A percentile compares a stretch with the other conserved stretches of the same genome.
These are phyloP conservation scores for Baronia brevicornis DNA, from an alignment of 2,888 invertebrate genomes.

Conservation along the genomic window DNA sequence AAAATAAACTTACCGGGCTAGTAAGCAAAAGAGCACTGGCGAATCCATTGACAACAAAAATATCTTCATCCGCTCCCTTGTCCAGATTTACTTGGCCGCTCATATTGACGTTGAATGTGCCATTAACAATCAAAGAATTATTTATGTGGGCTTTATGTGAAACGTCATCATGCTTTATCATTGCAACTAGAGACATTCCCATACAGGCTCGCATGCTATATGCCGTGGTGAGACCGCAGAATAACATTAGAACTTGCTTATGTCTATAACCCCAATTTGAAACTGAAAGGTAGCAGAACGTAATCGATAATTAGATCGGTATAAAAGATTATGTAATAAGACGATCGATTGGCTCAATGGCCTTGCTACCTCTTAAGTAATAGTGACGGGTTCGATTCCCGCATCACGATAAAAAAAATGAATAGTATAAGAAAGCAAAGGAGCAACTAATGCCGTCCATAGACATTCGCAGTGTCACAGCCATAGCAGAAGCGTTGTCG, in stretches of 20 bases:
- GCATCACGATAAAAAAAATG: too few species aligned
- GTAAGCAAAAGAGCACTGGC: constrained; percentile 30
- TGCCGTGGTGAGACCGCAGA: constrained; percentile 72
- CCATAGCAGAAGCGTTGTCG: too few species aligned
- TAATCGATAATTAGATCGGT: too few species aligned
- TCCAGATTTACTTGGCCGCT: too few species aligned
- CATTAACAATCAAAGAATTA: constrained; percentile 4
- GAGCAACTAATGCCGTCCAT: too few species aligned
- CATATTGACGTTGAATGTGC: neutral
- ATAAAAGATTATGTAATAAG: too few species aligned
- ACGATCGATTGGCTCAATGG: too few species aligned
- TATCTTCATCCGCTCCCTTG: too few species aligned
- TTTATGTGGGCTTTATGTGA: neutral
- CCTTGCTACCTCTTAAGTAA: too few species aligned
- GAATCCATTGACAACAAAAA: constrained; percentile 26
- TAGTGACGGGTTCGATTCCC: too few species aligned
- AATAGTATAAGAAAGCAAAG: too few species aligned
- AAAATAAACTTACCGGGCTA: constrained; percentile 33
- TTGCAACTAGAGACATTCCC: constrained; percentile 80
- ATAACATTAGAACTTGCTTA: constrained; percentile 74
- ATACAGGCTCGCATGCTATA: constrained; percentile 79
- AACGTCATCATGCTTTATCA: constrained; percentile 43
- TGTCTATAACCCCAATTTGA: constrained; percentile 68
- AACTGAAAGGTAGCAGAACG: constrained; percentile 20
- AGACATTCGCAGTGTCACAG: too few species aligned